Evolutionary conservation across 2,888 invertebrate species (phyloP).

Genomic region (Spodoptera picta): DNA sequence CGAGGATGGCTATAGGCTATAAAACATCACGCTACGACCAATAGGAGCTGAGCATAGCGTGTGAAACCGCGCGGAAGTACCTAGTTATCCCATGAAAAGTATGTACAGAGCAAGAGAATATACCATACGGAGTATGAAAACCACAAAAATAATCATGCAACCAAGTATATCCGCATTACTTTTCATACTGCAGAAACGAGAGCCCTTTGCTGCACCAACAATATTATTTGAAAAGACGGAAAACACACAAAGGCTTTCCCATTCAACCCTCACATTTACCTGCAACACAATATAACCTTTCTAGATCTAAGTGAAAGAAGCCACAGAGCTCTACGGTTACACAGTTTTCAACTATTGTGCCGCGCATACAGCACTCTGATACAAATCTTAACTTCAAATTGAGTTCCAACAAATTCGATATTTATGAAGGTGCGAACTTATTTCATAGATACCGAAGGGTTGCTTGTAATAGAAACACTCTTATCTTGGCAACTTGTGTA

Average conservation of each 20-base stretch:
- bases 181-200: slow-evolving; percentile 4
- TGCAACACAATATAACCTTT: slow-evolving; percentile 31
- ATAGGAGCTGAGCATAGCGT: no score
- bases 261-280: slow-evolving; percentile 20
- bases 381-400: slow-evolving; percentile 72
- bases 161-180: no score
- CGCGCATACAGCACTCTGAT: slow-evolving; percentile 57
- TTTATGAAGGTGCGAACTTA: slow-evolving; percentile 45
- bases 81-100: no score
- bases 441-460: slow-evolving; percentile 27
- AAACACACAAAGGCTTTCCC: slow-evolving; percentile 18
- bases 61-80: no score
- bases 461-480: slow-evolving; percentile 7
- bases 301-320: slow-evolving; percentile 34
- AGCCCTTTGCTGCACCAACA: slow-evolving; percentile 24
- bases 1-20: no score
- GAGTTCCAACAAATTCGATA: slow-evolving; percentile 54
- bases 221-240: slow-evolving; percentile 22
- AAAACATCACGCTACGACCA: no score
- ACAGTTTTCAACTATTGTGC: slow-evolving; percentile 76
- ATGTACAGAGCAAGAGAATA: no score
- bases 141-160: neutral
- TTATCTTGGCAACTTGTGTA: slow-evolving; percentile 19
- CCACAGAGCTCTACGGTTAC: slow-evolving; percentile 63
- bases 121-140: no score